Base-by-base conservation (phyloP, 2,797 vertebrate genomes). In the Lepidocolaptes lacrymiger region DNA sequence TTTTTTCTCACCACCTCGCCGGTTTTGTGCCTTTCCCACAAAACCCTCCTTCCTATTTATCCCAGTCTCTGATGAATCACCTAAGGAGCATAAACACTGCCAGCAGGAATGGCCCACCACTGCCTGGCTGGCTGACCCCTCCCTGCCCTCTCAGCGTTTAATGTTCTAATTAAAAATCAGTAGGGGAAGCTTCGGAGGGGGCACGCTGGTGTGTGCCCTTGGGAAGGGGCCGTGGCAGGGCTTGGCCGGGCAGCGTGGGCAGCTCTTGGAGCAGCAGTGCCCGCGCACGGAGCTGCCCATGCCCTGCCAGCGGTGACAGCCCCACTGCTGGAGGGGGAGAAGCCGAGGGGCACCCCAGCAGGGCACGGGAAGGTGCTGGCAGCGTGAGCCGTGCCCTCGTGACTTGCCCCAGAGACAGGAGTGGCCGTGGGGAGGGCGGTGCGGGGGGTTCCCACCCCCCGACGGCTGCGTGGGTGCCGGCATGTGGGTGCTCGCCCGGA, bases 41-140 rank as follows among this genome's bases (percentile, higher is more conserved):
- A 78, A 88, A 19, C 63, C 22, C 10, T 88, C 91, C 88, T 95
- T 95, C 91, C 90, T 88, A 75, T 94, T 96, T 93, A 90, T 66
- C 90, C 63, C 74, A 10, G 41, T 9, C 67, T 76, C 54, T 58
- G 77, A 68, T 96, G 93, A 96, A 93, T 96, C 95, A 95, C 83
- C 62, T 59, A 23, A 93, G 84, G 94, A 93, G 87, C 91, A 72
- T 69, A 95, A 95, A 89, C 89, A 72, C 0, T 61, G 68, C 87
- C 68, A 73, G 88, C 85, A 36, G 95, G 85, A 80, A 55, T 71
- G 84, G 73, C 95, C 95, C 90, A 87, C 89, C 20, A 0, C 80
- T 59, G 32, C 80, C 82, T 81, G 85, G 10, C 91, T 34, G 27
- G 79, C 94, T 94, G 96, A 76, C 94, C 95, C 91, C 48, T 95